phyloP scores from a whole-genome alignment of 1,140 invertebrate species.

The Oryctes rhinoceros region DNA sequence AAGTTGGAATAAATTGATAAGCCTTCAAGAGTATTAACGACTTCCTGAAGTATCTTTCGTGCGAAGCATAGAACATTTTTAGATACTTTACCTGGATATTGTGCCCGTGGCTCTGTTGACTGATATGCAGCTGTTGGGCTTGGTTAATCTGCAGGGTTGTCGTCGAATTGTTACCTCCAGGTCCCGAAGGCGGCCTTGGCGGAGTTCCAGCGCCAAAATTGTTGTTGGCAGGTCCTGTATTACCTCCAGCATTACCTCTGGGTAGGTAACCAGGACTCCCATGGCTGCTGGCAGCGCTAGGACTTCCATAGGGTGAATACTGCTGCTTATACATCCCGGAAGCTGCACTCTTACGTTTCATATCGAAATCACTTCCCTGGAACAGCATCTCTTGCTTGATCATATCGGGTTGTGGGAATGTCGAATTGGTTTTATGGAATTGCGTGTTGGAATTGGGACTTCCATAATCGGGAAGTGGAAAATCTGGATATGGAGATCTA shows the following conservation, averaged over 20 bases:
- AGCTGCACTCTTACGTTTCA: conserved; percentile 63
- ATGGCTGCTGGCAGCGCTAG: conserved; percentile 64
- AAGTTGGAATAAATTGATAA: too few species aligned
- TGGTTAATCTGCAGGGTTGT: conserved; percentile 82
- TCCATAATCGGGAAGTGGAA: conserved; percentile 65
- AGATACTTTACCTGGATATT: conserved; percentile 75
- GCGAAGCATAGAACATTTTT: not conserved
- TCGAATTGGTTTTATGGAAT: conserved; percentile 63
- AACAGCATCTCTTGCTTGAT: conserved; percentile 62
- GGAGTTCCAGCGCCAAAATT: conserved; percentile 68
- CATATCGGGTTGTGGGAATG: conserved; percentile 60
- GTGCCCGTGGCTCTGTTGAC: conserved; percentile 74
- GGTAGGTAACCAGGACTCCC: conserved; percentile 72
- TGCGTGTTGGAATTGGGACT: conserved; percentile 62
- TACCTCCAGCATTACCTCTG: conserved; percentile 58
- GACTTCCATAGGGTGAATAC: conserved; percentile 75
- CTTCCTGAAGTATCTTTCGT: too few species aligned
- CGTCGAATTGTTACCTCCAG: conserved; percentile 60
- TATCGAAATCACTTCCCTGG: conserved; percentile 62
- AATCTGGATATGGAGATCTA: conserved; percentile 65
- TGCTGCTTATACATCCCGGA: conserved; percentile 65
- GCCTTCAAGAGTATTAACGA: too few species aligned
- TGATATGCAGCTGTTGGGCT: conserved; percentile 85
- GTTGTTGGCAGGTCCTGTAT: conserved; percentile 60
- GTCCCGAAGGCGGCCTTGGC: conserved; percentile 70